Conservation (phyloP, 2,888 invertebrate genomes). For the Diarsia mendica region DNA sequence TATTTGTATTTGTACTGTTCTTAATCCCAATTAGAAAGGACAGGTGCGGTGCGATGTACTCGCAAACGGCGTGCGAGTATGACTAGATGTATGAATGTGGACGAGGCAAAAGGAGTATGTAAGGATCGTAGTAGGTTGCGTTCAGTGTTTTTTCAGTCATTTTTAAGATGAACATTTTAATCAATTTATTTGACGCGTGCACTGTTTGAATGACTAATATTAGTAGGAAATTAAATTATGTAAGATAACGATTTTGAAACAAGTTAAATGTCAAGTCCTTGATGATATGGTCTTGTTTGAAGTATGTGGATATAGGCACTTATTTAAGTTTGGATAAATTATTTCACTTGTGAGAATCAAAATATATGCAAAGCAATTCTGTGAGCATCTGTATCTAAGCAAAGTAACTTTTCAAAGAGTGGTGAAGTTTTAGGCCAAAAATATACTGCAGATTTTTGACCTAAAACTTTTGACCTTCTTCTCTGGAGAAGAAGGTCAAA, state of each 20-base stretch:
- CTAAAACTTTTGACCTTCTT: no score
- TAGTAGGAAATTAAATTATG: not conserved
- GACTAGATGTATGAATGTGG: no score
- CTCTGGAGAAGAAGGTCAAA: no score
- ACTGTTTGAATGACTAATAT: slow-evolving; percentile 18
- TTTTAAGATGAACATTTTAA: not conserved
- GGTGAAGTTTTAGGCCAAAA: not conserved
- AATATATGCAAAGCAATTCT: no score
- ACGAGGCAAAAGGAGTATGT: no score
- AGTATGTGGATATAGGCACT: not conserved
- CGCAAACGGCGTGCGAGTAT: no score
- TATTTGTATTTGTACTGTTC: no score
- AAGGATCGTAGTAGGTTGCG: no score
- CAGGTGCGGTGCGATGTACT: no score
- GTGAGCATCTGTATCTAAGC: not conserved
- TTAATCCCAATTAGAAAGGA: no score
- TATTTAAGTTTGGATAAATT: not conserved
- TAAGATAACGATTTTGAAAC: slow-evolving; percentile 15
- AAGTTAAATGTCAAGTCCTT: slow-evolving; percentile 22
- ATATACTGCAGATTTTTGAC: no score
- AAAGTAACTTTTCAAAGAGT: not conserved
- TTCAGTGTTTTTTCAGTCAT: not conserved
- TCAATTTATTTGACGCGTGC: not conserved
- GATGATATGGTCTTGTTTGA: not conserved
- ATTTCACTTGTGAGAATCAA: no score